These are phyloP conservation scores for Tiaroga cobitis DNA, from an alignment of 2,797 vertebrate species.

Conservation along the genomic window DNA sequence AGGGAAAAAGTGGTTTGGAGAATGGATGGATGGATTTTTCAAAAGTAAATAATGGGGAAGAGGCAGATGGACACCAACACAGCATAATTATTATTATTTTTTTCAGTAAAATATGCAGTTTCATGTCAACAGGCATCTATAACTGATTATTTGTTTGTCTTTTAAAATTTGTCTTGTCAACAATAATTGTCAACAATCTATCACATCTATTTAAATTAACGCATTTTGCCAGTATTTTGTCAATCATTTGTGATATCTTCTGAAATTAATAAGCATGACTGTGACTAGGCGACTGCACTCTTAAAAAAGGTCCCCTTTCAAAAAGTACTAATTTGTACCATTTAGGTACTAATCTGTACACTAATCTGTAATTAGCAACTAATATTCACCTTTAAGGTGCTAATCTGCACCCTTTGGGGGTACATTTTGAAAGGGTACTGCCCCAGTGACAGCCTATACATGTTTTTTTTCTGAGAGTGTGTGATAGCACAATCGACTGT, in stretches of 20 bases:
- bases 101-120: neutral
- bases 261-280: neutral
- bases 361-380: too few species aligned
- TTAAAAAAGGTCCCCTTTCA: neutral
- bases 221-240: neutral
- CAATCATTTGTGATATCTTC: neutral
- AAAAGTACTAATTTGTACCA: neutral
- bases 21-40: neutral
- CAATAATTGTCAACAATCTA: neutral
- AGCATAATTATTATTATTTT: neutral
- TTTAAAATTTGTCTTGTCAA: neutral
- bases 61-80: neutral
- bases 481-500: neutral
- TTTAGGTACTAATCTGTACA: too few species aligned
- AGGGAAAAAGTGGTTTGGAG: slow-evolving; percentile 2
- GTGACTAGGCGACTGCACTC: neutral
- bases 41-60: neutral
- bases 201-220: neutral
- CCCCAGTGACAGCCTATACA: neutral
- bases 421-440: neutral
- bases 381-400: neutral
- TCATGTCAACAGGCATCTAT: neutral
- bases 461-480: neutral
- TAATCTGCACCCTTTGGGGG: too few species aligned
- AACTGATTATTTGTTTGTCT: neutral